Evolutionary conservation across 2,113 vertebrate species (phyloP).

Genomic region (Atrichornis clamosus): DNA sequence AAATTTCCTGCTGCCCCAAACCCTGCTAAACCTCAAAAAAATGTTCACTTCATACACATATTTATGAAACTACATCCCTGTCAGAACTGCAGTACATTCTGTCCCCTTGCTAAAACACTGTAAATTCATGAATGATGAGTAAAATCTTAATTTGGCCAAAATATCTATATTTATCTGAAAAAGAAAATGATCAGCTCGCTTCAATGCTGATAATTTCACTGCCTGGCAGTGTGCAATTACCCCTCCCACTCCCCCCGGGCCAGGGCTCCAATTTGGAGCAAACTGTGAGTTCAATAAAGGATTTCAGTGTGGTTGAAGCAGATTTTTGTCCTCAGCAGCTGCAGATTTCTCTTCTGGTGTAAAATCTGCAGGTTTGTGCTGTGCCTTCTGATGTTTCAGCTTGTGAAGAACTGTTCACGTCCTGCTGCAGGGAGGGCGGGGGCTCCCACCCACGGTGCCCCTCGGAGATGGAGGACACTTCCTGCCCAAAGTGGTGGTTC

Average conservation of each 20-base stretch:
- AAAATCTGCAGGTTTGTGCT: background rate
- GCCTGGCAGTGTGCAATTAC: background rate
- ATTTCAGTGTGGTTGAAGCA: background rate
- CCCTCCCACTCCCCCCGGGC: background rate
- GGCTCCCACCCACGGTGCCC: background rate
- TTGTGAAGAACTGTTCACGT: background rate
- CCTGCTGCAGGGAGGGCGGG: background rate
- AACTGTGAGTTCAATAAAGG: background rate
- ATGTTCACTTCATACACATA: conserved; percentile 56
- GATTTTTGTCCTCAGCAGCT: background rate
- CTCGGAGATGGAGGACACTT: background rate
- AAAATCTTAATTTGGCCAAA: conserved; percentile 64
- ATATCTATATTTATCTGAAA: conserved; percentile 44
- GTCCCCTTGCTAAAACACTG: conserved; percentile 67
- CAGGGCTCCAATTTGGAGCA: background rate
- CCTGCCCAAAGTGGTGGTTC: background rate
- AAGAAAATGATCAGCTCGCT: conserved; percentile 25
- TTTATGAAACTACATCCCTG: conserved; percentile 71
- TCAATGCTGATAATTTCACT: background rate
- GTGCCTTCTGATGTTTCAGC: background rate
- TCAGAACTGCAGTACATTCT: conserved; percentile 71
- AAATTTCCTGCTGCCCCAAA: conserved; percentile 18
- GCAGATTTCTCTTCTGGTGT: background rate
- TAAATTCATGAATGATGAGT: conserved; percentile 68
- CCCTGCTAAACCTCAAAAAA: conserved; percentile 52